These are phyloP conservation scores for Bothrops jararaca DNA, from an alignment of 2,113 vertebrate species.

Conservation along the genomic window DNA sequence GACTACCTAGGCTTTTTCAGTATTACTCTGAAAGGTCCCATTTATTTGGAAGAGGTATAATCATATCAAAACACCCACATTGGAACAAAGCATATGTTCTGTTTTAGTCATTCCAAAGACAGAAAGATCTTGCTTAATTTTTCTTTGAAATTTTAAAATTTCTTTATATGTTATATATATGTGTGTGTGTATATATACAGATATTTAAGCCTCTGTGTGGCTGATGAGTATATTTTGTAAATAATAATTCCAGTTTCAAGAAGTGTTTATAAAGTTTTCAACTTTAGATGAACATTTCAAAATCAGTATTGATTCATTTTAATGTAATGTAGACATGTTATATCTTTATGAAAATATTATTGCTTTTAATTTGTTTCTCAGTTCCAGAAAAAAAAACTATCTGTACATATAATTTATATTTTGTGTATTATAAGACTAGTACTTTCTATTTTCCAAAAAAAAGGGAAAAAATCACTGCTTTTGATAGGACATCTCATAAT, in stretches of 20 bases:
- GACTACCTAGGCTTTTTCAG: constrained; percentile 51
- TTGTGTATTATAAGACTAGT: constrained; percentile 55
- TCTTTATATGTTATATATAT: constrained; percentile 72
- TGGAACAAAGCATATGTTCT: constrained; percentile 55
- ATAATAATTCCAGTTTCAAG: constrained; percentile 61
- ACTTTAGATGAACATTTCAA: constrained; percentile 52
- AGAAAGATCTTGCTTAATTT: constrained; percentile 52
- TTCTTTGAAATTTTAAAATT: constrained; percentile 50
- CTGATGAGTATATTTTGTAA: constrained; percentile 73
- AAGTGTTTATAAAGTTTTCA: constrained; percentile 42
- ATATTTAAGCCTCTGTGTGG: constrained; percentile 71
- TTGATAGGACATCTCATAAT: constrained; percentile 62
- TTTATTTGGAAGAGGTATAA: constrained; percentile 30
- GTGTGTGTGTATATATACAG: constrained; percentile 59
- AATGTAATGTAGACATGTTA: constrained; percentile 56
- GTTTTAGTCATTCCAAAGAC: constrained; percentile 74
- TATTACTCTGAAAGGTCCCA: constrained; percentile 61
- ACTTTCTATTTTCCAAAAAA: constrained; percentile 53
- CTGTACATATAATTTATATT: constrained; percentile 65
- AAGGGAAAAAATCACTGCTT: constrained; percentile 59
- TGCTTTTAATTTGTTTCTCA: constrained; percentile 52
- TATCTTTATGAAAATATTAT: constrained; percentile 53
- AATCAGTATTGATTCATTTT: constrained; percentile 57
- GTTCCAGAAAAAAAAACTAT: constrained; percentile 45
- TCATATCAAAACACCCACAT: constrained; percentile 48